Conservation (phyloP, 2,113 vertebrate genomes). For the Takifugu flavidus region DNA sequence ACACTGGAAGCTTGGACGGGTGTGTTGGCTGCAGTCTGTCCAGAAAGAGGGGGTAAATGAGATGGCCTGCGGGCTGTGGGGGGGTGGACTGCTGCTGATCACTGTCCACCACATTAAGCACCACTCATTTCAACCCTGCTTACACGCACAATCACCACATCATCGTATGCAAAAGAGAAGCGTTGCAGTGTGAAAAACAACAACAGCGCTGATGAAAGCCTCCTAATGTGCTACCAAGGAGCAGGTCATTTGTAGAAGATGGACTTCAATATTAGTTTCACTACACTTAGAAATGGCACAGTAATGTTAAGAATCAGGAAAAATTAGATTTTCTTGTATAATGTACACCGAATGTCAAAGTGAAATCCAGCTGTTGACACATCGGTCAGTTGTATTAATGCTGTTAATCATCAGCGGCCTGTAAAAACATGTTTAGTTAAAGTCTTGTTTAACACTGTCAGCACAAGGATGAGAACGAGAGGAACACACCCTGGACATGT, state of each 20-base stretch:
- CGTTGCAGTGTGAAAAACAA: constrained; percentile 53
- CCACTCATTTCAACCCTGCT: constrained; percentile 43
- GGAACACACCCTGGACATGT: no score
- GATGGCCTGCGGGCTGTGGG: constrained; percentile 51
- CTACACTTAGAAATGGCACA: no score
- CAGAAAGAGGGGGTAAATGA: constrained; percentile 54
- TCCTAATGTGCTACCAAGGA: constrained; percentile 54
- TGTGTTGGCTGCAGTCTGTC: constrained; percentile 32
- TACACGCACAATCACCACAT: constrained; percentile 59
- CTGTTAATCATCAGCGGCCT: no score
- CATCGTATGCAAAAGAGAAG: constrained; percentile 59
- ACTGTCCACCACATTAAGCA: constrained; percentile 67
- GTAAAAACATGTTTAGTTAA: no score
- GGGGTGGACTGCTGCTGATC: constrained; percentile 32
- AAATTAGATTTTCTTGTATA: no score
- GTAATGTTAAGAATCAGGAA: no score
- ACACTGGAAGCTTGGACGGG: constrained; percentile 9
- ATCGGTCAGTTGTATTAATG: no score
- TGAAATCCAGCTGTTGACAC: no score
- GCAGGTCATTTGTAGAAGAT: constrained; percentile 29
- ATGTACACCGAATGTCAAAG: no score
- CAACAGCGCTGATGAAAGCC: constrained; percentile 59
- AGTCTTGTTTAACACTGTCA: no score
- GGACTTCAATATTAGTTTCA: constrained; percentile 4
- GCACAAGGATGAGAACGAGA: no score